Percentiles rank a stretch among this genome's conserved stretches.
These are phyloP conservation scores for Metacarcinus magister DNA, from an alignment of 2,888 invertebrate genomes.

Conservation along the genomic window DNA sequence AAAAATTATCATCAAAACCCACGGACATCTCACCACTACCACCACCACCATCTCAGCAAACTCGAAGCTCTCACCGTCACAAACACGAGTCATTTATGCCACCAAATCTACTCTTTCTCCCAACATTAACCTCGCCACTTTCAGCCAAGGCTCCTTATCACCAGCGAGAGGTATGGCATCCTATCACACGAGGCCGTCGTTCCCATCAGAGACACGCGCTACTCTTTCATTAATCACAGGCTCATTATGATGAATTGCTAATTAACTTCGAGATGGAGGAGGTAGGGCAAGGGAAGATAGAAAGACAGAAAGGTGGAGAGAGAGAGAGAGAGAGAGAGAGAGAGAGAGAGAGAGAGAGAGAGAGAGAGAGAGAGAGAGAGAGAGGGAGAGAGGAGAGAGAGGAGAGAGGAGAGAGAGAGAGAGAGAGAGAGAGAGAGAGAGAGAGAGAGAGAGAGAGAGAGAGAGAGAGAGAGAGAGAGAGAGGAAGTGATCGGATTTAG, in stretches of 20 bases:
- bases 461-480: conserved; percentile 22
- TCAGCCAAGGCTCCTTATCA: neutral
- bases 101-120: neutral
- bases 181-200: neutral
- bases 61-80: neutral
- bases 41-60: neutral
- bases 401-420: neutral
- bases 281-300: neutral
- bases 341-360: conserved; percentile 33
- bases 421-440: neutral
- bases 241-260: conserved; percentile 17
- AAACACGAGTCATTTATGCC: neutral
- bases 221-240: conserved; percentile 49
- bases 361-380: conserved; percentile 33
- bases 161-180: neutral
- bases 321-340: neutral
- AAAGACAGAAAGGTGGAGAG: neutral
- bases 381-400: conserved; percentile 8
- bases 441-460: neutral
- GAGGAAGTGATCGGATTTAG: neutral
- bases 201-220: conserved; percentile 30
- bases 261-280: conserved; percentile 32
- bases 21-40: neutral
- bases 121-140: conserved; percentile 1
- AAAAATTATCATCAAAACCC: neutral